These are phyloP conservation scores for Setophaga kirtlandii DNA, from an alignment of 2,113 vertebrate genomes.

Conservation along the genomic window DNA sequence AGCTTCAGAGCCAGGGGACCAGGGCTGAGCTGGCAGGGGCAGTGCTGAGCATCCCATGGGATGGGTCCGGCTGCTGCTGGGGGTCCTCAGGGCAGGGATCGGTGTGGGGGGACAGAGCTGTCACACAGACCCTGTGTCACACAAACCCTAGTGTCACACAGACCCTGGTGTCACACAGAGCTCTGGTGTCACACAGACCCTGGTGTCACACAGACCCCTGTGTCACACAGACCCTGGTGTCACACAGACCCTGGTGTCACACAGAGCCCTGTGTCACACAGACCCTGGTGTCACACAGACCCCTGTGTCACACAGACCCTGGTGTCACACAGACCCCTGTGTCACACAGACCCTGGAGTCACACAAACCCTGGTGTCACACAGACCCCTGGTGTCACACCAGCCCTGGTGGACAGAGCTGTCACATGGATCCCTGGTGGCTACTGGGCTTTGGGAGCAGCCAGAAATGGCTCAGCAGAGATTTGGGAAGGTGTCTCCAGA, in stretches of 20 bases:
- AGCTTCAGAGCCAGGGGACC: not conserved
- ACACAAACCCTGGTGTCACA: no score
- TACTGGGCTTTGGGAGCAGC: not conserved
- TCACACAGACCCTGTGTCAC: not conserved
- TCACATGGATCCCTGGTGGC: not conserved
- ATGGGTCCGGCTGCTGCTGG: not conserved
- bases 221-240: no score
- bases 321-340: no score
- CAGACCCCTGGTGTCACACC: no score
- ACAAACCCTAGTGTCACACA: not conserved
- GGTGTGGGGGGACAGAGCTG: not conserved
- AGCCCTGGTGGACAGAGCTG: no score
- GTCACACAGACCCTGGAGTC: no score
- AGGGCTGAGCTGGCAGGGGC: not conserved
- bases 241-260: no score
- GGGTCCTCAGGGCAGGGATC: fast-evolving
- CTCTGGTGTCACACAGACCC: no score
- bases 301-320: no score
- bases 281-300: no score
- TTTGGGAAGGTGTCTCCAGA: not conserved
- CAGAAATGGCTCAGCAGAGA: not conserved
- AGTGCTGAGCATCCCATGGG: not conserved
- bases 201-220: not conserved
- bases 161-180: no score
- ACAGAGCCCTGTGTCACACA: no score